Evolutionary conservation across 1,140 invertebrate genomes (phyloP), one percentile per base, ranked within the genome.

Genomic region (Colletes latitarsis): DNA sequence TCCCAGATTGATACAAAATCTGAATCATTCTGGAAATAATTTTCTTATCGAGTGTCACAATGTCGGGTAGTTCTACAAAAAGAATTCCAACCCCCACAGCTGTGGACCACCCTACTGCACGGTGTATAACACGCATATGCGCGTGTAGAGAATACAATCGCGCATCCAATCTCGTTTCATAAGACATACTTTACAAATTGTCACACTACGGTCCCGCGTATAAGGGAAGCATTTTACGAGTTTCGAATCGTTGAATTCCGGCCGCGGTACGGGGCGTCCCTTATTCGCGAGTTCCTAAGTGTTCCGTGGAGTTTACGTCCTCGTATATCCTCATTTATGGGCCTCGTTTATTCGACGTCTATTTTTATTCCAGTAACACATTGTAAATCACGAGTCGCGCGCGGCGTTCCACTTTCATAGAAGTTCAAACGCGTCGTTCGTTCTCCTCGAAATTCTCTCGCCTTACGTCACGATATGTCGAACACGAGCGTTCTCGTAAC

Each of bases 361-460:
- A 77, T 77, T 60, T 77, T 77, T 77, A 77, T 60, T 49, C 66
- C 19, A 9, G 17, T 43, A 69, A 58, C 74, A 58, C 53, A 60
- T 77, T 57, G 74, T 77, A 77, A 77, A 77, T 77, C 74, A 69
- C 64, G 64, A 46, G 72, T 53, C 52, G 67, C 74, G 43, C 39
- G 53, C 39, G 15, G 39, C 52, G 74, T 69, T 77, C 74, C 64
- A 77, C 64, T 77, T 77, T 77, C 55, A 49, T 69, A 49, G 74
- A 60, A 77, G 63, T 41, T 58, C 57, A 39, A 63, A 63, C 74
- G 43, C 52, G 64, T 60, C 55, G 71, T 30, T 63, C 43, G 58
- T 49, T 63, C 57, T 63, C 43, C 71, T 53, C 64, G 64, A 77
- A 77, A 77, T 77, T 53, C 49, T 21, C 52, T 30, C 64, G 52